Evolutionary conservation across 2,113 vertebrate genomes (phyloP), one percentile per base, ranked within the genome.

Genomic region (Macaca mulatta): DNA sequence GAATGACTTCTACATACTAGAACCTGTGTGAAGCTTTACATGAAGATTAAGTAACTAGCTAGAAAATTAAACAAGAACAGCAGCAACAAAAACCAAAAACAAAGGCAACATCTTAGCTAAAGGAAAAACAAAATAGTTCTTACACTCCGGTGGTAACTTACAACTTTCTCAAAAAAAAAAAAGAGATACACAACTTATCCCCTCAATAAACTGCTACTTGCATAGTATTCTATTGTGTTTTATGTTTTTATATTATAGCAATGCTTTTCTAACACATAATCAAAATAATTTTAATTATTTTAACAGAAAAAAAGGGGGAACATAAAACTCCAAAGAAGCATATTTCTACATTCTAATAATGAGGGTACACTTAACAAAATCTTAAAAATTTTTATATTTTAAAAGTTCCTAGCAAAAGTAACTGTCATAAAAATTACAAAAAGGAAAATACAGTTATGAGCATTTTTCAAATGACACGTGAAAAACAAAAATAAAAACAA

Each of bases 361-460:
- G 52, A 95, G 45, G 43, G 61, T 6, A 96, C 45, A 18, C 50
- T 85, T 89, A 23, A 22, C 38, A 93, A 92, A 92, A 80, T 64
- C 23, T 75, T 67, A 90, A 91, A 92, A 70, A 17, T 75, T 13
- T 90, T 79, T 48, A 27, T 70, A 96, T 70, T 93, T 81, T 93
- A 91, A 87, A 94, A 74, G 38, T 40, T 27, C 25, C 43, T 69
- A 88, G 40, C 38, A 52, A 97, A 97, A 92, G 38, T 84, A 97
- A 90, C 3, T 92, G 89, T 8, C 59, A 75, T 88, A 94, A 97
- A 94, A 97, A 94, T 84, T 95, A 93, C 9, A 59, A 97, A 97
- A 96, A 72, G 74, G n/a, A 94, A 97, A 98, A 93, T 74, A 8
- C n/a, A 91, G 75, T 74, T 85, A 88, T 80, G 43, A 97, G 64